These are phyloP conservation scores for Drosophila maculinotata DNA, from an alignment of 2,888 invertebrate genomes.

Conservation along the genomic window DNA sequence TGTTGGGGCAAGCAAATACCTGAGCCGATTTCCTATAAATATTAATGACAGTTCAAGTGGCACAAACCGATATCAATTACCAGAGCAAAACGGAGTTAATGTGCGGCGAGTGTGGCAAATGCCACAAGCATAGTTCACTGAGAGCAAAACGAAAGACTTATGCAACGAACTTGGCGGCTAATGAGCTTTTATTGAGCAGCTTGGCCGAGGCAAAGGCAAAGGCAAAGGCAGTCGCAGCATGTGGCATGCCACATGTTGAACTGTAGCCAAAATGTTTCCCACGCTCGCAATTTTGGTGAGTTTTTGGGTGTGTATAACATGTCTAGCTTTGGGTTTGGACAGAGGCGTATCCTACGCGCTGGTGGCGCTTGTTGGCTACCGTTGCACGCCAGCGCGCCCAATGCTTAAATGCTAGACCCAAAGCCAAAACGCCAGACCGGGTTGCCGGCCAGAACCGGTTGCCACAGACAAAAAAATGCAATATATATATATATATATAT, in stretches of 20 bases:
- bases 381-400: constrained; percentile 60
- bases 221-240: constrained; percentile 35
- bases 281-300: constrained; percentile 51
- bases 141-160: constrained; percentile 73
- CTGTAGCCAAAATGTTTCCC: constrained; percentile 43
- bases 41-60: constrained; percentile 17
- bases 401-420: constrained; percentile 21
- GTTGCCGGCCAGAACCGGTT: constrained; percentile 40
- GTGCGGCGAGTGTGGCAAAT: not conserved
- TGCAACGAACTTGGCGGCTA: constrained; percentile 66
- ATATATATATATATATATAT: not conserved
- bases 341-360: constrained; percentile 44
- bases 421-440: constrained; percentile 15
- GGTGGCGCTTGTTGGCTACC: constrained; percentile 75
- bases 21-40: constrained; percentile 31
- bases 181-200: constrained; percentile 5
- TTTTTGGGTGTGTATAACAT: constrained; percentile 42
- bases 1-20: constrained; percentile 1
- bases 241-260: constrained; percentile 50
- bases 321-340: constrained; percentile 49
- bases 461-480: constrained; percentile 29
- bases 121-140: not conserved
- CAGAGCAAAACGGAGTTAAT: constrained; percentile 16
- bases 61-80: constrained; percentile 18
- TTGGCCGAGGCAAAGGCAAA: constrained; percentile 8